Evolutionary conservation across 2,888 invertebrate genomes (phyloP), one percentile per base, ranked within the genome.

Genomic region (Epistrophella euchroma): DNA sequence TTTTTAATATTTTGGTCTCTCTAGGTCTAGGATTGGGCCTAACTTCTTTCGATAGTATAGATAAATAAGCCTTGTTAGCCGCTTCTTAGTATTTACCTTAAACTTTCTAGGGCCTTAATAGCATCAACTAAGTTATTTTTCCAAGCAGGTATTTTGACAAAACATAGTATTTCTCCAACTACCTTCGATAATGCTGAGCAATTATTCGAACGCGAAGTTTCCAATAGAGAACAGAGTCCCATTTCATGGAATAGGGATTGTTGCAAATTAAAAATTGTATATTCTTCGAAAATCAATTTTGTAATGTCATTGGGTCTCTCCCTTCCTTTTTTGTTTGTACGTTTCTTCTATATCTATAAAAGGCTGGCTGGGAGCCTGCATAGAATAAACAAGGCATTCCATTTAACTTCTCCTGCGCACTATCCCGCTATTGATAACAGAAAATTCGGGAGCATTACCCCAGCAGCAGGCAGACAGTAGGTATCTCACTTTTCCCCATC

Each of bases 161-260:
- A n/a, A n/a, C n/a, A n/a, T n/a, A n/a, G n/a, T n/a, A n/a, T n/a
- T n/a, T n/a, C n/a, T n/a, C n/a, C n/a, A n/a, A n/a, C n/a, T 25
- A 25, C 4, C 4, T 32, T 9, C 11, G 17, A 32, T 6, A 56
- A 10, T 2, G 11, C 13, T 17, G 2, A 19, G n/a, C 11, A 40
- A 9, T 13, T 17, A 37, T 86, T 86, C 81, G 77, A 81, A 86
- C 62, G 64, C 77, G 86, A 86, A 78, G 74, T 87, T 83, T 83
- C 68, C 76, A 77, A 80, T 72, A 66, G 22, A 52, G 87, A 87
- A 79, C 83, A 87, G 87, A 87, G 62, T 43, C 47, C 25, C 87
- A 87, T 87, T 79, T 17, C 32, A 9, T 19, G 55, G 60, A 79
- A 56, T 75, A 87, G 83, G 87, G 83, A 83, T 79, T 52, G 73